phyloP scores from a whole-genome alignment of 2,113 vertebrate genomes.

The Mionectes macconnelli region DNA sequence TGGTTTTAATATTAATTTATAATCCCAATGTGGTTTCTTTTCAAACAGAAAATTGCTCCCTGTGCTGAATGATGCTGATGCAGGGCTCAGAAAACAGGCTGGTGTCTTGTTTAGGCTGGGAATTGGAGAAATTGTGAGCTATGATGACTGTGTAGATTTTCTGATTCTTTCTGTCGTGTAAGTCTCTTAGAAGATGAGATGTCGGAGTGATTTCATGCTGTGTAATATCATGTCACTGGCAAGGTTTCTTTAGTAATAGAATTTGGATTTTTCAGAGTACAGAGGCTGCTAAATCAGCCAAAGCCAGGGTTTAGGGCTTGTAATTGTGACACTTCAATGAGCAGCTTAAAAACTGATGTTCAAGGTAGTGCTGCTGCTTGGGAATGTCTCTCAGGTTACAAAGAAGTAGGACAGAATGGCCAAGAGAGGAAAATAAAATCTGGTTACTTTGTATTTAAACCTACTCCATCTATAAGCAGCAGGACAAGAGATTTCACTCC shows the following conservation, averaged over 20 bases:
- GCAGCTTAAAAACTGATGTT: not conserved
- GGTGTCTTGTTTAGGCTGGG: not conserved
- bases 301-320: not conserved
- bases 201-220: constrained; percentile 22
- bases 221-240: not conserved
- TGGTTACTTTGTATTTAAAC: not conserved
- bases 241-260: constrained; percentile 12
- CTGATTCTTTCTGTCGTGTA: not conserved
- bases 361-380: not conserved
- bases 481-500: not conserved
- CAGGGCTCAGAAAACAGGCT: not conserved
- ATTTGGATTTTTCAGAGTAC: not conserved
- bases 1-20: constrained; percentile 7
- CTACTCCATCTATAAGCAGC: not conserved
- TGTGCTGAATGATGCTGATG: not conserved
- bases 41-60: not conserved
- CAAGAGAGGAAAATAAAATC: not conserved
- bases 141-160: constrained; percentile 13
- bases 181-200: constrained; percentile 10
- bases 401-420: not conserved
- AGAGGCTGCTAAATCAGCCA: not conserved
- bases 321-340: not conserved
- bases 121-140: constrained; percentile 12
- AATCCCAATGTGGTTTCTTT: not conserved
- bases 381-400: not conserved